Evolutionary conservation across 1,140 invertebrate genomes (phyloP).

Genomic region (Cydia fagiglandana): DNA sequence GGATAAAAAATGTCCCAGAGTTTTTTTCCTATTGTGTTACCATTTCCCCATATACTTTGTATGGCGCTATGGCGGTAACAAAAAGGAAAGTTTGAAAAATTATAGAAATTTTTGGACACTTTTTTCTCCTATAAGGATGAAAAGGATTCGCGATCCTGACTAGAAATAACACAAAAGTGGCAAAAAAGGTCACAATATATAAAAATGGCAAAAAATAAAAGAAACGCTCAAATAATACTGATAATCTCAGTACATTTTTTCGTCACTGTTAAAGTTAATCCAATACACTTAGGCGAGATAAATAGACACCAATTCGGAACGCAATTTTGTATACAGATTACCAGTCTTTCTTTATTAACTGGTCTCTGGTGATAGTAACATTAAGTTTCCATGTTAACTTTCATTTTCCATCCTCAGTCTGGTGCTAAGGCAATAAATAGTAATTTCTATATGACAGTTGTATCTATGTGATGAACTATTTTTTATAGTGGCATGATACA

Average conservation of each 20-base stretch:
- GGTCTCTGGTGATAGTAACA: conserved; percentile 4
- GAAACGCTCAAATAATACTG: neutral
- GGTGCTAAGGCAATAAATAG: conserved; percentile 16
- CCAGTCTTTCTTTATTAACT: neutral
- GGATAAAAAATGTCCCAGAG: no score
- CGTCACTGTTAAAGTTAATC: neutral
- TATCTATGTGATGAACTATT: conserved; percentile 1
- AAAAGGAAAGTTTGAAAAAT: no score
- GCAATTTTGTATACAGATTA: neutral
- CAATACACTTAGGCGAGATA: no score
- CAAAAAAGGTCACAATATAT: no score
- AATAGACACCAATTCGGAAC: neutral
- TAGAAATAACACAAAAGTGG: no score
- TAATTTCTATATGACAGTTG: conserved; percentile 19
- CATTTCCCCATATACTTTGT: no score
- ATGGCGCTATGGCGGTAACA: no score
- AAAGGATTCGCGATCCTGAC: no score
- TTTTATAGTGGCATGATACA: conserved; percentile 19
- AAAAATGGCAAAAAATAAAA: no score
- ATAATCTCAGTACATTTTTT: neutral
- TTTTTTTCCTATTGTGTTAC: no score
- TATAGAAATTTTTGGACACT: no score
- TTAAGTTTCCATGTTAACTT: neutral
- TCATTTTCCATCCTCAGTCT: neutral
- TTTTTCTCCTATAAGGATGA: no score